Conservation (phyloP, 2,888 invertebrate species). For the Strigamia maritima region DNA sequence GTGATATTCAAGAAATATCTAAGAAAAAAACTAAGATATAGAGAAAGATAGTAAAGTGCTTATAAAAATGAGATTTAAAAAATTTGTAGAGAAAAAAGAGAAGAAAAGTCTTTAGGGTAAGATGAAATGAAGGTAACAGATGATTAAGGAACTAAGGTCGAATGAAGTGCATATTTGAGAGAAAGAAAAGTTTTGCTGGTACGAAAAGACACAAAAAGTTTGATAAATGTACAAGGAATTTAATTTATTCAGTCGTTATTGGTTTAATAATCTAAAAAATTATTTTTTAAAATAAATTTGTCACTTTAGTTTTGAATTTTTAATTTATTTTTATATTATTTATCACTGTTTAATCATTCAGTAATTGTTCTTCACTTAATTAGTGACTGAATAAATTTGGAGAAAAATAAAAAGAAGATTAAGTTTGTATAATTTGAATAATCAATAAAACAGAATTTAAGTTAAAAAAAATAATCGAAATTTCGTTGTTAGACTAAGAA, state of each 20-base stretch:
- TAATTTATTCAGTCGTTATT: slow-evolving; percentile 14
- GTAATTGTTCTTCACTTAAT: neutral
- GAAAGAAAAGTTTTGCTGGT: slow-evolving; percentile 12
- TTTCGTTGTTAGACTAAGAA: neutral
- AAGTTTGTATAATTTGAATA: neutral
- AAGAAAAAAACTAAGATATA: slow-evolving; percentile 3
- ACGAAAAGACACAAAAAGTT: slow-evolving; percentile 12
- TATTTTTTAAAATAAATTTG: neutral
- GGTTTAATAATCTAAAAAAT: neutral
- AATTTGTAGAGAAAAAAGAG: slow-evolving; percentile 25
- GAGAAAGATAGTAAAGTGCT: slow-evolving; percentile 11
- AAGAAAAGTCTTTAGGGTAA: neutral
- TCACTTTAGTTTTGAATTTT: neutral
- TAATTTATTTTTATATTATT: neutral
- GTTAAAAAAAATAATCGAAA: neutral
- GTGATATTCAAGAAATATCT: slow-evolving; percentile 23
- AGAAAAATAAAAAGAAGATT: neutral
- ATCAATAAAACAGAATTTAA: neutral
- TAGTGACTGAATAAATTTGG: slow-evolving; percentile 21
- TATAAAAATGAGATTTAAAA: slow-evolving; percentile 19
- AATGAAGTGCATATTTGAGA: slow-evolving; percentile 10
- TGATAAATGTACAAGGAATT: neutral
- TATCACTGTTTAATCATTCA: neutral
- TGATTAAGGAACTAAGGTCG: neutral
- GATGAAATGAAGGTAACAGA: slow-evolving; percentile 19